Conservation (phyloP, 2,888 invertebrate species). For the Bellardia bayeri region DNA sequence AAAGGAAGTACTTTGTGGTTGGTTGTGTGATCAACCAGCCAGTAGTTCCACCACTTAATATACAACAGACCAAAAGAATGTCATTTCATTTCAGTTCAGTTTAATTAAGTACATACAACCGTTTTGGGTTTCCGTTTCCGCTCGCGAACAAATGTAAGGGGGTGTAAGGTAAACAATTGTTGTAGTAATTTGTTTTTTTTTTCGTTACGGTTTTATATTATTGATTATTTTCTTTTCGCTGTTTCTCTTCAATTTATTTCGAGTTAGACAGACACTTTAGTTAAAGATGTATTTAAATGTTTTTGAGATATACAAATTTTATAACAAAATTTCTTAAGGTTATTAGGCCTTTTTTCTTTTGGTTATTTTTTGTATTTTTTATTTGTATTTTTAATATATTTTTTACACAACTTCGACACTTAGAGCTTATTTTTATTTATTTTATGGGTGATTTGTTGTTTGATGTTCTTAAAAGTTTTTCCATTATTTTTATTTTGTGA, state of each 20-base stretch:
- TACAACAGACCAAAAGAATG: constrained; percentile 10
- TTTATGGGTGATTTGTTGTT: neutral
- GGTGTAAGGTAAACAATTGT: neutral
- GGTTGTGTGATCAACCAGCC: neutral
- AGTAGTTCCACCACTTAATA: neutral
- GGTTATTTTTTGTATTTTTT: neutral
- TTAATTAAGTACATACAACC: constrained; percentile 40
- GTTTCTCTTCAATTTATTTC: neutral
- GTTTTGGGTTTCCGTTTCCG: constrained; percentile 42
- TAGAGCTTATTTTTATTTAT: constrained; percentile 12
- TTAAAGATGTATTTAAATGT: neutral
- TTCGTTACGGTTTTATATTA: neutral
- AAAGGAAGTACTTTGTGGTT: constrained; percentile 1
- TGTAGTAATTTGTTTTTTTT: neutral
- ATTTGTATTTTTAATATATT: constrained; percentile 10
- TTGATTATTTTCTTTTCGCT: constrained; percentile 22
- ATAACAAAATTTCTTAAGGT: neutral
- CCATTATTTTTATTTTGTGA: neutral
- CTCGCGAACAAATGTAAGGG: neutral
- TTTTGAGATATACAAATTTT: neutral
- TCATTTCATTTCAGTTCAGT: constrained; percentile 41
- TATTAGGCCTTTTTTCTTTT: neutral
- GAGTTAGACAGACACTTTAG: neutral
- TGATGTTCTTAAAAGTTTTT: constrained; percentile 37
- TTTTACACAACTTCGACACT: constrained; percentile 50